Conservation (phyloP, 2,888 invertebrate species). For the Chaitophorus viminalis region DNA sequence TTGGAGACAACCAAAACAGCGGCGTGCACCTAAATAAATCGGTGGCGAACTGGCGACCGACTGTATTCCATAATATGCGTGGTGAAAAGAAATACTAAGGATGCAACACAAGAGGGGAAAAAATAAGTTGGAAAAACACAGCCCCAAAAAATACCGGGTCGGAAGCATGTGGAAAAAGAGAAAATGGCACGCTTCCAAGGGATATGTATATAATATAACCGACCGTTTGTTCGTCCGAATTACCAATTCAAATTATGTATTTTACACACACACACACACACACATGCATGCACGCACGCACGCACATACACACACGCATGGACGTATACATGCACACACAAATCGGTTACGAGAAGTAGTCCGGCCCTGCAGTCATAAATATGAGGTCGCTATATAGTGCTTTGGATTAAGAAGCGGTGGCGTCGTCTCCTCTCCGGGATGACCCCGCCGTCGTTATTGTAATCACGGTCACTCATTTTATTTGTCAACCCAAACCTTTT, state of each 20-base stretch:
- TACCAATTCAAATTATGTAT: constrained; percentile 35
- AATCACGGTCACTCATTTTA: constrained; percentile 25
- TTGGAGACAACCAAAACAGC: neutral
- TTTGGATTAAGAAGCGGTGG: neutral
- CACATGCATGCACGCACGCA: no score
- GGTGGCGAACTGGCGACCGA: no score
- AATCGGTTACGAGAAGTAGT: neutral
- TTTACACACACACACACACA: neutral
- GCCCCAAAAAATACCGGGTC: constrained; percentile 10
- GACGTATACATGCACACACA: neutral
- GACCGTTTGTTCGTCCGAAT: constrained; percentile 15
- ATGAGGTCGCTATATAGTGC: neutral
- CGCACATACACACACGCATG: neutral
- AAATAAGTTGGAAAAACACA: constrained; percentile 15
- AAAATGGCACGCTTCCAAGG: constrained; percentile 57
- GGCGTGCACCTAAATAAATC: neutral
- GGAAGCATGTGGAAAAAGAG: constrained; percentile 20
- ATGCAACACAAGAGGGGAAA: neutral
- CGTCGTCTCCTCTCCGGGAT: neutral
- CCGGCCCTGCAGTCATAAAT: constrained; percentile 8
- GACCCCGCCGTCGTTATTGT: neutral
- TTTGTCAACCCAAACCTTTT: constrained; percentile 5
- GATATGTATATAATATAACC: neutral
- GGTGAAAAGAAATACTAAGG: neutral
- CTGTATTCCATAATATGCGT: neutral